Percentiles rank a stretch among this genome's conserved stretches.
phyloP scores from a whole-genome alignment of 2,797 vertebrate species.

The Gobio occitaniae region DNA sequence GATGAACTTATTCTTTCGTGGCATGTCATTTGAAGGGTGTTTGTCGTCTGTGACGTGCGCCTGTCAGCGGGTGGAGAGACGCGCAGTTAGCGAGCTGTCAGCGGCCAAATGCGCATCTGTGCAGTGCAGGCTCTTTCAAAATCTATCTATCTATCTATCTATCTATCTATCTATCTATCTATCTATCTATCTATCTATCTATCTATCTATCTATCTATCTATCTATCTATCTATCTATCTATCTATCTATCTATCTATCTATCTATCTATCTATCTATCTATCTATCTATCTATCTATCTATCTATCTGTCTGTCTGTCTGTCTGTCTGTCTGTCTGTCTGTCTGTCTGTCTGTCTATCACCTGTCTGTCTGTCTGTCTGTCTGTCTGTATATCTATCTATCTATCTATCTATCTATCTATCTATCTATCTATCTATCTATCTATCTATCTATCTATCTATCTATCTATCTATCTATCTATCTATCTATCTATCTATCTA shows the following conservation, averaged over 20 bases:
- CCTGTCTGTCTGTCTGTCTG: fast-evolving
- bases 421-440: not conserved
- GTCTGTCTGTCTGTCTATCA: fast-evolving
- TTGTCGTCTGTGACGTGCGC: slow-evolving; percentile 56
- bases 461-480: not conserved
- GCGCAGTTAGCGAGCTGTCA: slow-evolving; percentile 61
- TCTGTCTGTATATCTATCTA: fast-evolving
- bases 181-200: not conserved
- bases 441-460: not conserved
- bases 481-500: not conserved
- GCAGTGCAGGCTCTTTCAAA: slow-evolving; percentile 14
- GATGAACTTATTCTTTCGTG: slow-evolving; percentile 59
- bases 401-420: not conserved
- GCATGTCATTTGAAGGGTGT: slow-evolving; percentile 64
- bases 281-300: not conserved
- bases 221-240: not conserved
- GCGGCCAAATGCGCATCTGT: slow-evolving; percentile 54
- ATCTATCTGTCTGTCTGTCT: not conserved
- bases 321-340: fast-evolving
- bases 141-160: not conserved
- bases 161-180: not conserved
- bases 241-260: not conserved
- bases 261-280: not conserved
- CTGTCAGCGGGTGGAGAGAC: slow-evolving; percentile 61
- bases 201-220: fast-evolving